A percentile compares a stretch with the other conserved stretches of the same genome.
These are phyloP conservation scores for Andrena bicolor DNA, from an alignment of 2,888 invertebrate genomes.

Conservation along the genomic window DNA sequence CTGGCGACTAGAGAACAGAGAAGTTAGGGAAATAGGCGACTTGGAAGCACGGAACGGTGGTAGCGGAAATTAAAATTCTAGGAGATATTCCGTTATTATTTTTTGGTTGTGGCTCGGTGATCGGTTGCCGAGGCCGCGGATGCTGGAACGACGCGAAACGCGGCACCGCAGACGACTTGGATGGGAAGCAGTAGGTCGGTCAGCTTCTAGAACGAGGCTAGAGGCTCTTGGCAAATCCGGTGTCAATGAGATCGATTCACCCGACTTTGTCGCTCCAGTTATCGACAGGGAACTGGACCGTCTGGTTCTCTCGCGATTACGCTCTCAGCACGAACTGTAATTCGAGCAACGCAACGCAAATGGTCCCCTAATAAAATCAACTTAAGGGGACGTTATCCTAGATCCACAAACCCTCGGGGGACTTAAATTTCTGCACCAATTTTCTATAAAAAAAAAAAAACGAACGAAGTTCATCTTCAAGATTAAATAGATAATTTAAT, in stretches of 20 bases:
- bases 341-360: constrained; percentile 12
- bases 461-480: too few relatives aligned
- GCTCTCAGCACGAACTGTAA: constrained; percentile 19
- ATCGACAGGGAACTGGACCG: constrained; percentile 54
- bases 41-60: neutral
- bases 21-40: neutral
- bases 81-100: neutral
- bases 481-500: too few relatives aligned
- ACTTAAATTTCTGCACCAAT: too few relatives aligned
- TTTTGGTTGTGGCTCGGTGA: neutral
- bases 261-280: constrained; percentile 56
- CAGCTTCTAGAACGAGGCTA: constrained; percentile 55
- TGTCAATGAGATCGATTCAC: constrained; percentile 66
- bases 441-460: too few relatives aligned
- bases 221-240: constrained; percentile 62
- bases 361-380: neutral
- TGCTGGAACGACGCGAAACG: constrained; percentile 1
- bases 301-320: constrained; percentile 41
- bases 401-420: too few relatives aligned
- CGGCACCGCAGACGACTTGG: constrained; percentile 24
- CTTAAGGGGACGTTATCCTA: too few relatives aligned
- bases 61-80: neutral
- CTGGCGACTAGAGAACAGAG: neutral
- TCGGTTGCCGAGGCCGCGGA: constrained; percentile 6
- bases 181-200: constrained; percentile 60